A percentile compares a stretch with the other conserved stretches of the same genome.
Evolutionary conservation across 53 echinoderm and acorn worm species (phyloP).

Genomic region (Stichopus horrens): DNA sequence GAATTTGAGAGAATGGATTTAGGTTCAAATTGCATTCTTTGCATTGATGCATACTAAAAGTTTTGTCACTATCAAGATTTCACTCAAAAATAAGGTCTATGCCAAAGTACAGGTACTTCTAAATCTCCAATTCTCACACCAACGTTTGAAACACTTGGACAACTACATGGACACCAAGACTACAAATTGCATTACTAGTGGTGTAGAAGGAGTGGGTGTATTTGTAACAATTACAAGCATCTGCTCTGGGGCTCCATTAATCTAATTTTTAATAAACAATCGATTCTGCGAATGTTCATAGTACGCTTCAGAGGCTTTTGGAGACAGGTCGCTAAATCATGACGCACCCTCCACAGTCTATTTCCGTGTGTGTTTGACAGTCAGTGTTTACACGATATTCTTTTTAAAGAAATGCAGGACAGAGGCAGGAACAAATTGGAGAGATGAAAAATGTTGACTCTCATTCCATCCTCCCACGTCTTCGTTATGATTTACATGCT

Average conservation of each 20-base stretch:
- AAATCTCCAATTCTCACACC: too few species aligned
- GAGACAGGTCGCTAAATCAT: neutral
- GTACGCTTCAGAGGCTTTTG: neutral
- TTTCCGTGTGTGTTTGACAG: neutral
- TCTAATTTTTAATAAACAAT: neutral
- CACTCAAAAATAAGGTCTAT: too few species aligned
- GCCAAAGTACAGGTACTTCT: too few species aligned
- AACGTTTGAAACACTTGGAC: too few species aligned
- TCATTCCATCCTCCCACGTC: neutral
- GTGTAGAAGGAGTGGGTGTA: too few species aligned
- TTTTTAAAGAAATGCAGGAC: neutral
- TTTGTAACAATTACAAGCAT: neutral
- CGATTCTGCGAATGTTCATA: neutral
- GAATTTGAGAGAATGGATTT: too few species aligned
- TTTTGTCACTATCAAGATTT: too few species aligned
- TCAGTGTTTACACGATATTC: neutral
- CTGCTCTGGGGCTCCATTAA: neutral
- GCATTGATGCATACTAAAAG: too few species aligned
- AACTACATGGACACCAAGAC: too few species aligned
- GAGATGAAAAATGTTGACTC: neutral
- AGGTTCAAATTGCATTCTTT: too few species aligned
- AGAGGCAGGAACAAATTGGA: neutral
- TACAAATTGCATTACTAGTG: too few species aligned
- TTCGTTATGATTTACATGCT: slow-evolving; percentile 9
- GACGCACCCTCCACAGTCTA: neutral